These are phyloP conservation scores for Araneus ventricosus DNA, from an alignment of 1,140 invertebrate genomes.

Conservation along the genomic window DNA sequence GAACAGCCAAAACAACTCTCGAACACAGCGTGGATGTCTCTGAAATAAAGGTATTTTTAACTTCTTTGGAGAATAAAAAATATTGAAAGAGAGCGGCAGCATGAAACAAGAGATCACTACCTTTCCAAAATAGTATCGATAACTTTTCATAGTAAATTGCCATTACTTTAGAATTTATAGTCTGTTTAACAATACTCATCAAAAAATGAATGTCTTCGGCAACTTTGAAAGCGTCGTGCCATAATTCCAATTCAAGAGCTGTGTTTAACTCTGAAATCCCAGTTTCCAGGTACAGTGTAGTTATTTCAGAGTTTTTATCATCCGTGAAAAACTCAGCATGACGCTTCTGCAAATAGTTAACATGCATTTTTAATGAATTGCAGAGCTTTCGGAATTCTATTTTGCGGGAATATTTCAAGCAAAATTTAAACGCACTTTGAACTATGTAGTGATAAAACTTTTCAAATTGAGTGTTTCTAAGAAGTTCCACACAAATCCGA, in stretches of 20 bases:
- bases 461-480: constrained; percentile 81
- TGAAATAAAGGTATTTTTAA: constrained; percentile 79
- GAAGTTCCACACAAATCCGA: constrained; percentile 82
- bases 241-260: constrained; percentile 78
- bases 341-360: constrained; percentile 65
- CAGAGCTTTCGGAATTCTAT: constrained; percentile 83
- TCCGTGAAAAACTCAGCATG: neutral
- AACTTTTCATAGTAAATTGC: constrained; percentile 81
- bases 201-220: constrained; percentile 81
- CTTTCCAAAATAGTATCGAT: constrained; percentile 83
- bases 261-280: constrained; percentile 78
- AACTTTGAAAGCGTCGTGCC: constrained; percentile 81
- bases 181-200: constrained; percentile 80
- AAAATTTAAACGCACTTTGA: constrained; percentile 82
- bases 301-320: neutral
- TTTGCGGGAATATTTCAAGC: constrained; percentile 82
- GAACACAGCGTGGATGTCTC: constrained; percentile 33
- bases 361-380: constrained; percentile 78
- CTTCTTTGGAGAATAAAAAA: constrained; percentile 80
- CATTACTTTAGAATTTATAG: constrained; percentile 79
- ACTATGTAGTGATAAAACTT: constrained; percentile 81
- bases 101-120: constrained; percentile 82
- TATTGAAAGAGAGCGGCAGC: constrained; percentile 81
- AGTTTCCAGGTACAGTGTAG: constrained; percentile 76
- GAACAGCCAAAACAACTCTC: constrained; percentile 47